These are phyloP conservation scores for Parotia lawesii DNA, from an alignment of 2,113 vertebrate species.

Conservation along the genomic window DNA sequence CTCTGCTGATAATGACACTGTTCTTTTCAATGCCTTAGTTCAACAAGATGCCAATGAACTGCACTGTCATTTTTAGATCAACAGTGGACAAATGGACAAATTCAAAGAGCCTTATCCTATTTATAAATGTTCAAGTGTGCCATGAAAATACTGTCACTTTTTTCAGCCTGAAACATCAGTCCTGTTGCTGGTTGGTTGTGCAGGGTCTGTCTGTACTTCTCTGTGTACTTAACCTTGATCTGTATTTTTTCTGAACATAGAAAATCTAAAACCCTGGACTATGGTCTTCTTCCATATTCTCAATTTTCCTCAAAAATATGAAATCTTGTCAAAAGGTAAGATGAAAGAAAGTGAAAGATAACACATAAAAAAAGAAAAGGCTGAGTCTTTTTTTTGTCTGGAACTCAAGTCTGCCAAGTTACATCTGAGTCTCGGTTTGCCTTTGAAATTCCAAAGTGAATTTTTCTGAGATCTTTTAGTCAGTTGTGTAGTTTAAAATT, in stretches of 20 bases:
- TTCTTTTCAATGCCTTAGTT: background rate
- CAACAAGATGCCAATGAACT: background rate
- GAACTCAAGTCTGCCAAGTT: background rate
- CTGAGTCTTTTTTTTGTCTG: background rate
- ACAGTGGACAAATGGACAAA: background rate
- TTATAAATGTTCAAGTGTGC: background rate
- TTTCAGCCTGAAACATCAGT: conserved; percentile 4
- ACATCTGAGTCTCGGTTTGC: background rate
- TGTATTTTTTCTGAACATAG: background rate
- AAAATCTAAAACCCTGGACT: background rate
- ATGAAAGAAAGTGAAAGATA: background rate
- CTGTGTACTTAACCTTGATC: background rate
- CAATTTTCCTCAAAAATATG: background rate
- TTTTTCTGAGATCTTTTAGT: background rate
- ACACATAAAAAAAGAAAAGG: background rate
- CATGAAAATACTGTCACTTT: background rate
- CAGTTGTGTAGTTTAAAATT: background rate
- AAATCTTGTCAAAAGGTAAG: background rate
- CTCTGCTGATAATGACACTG: background rate
- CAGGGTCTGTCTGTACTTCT: background rate
- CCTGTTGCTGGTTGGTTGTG: background rate
- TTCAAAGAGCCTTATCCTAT: background rate
- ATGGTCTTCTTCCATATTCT: background rate
- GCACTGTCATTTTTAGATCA: background rate
- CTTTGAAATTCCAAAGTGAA: background rate